Evolutionary conservation across 2,113 vertebrate genomes (phyloP).

Genomic region (Jaculus jaculus): DNA sequence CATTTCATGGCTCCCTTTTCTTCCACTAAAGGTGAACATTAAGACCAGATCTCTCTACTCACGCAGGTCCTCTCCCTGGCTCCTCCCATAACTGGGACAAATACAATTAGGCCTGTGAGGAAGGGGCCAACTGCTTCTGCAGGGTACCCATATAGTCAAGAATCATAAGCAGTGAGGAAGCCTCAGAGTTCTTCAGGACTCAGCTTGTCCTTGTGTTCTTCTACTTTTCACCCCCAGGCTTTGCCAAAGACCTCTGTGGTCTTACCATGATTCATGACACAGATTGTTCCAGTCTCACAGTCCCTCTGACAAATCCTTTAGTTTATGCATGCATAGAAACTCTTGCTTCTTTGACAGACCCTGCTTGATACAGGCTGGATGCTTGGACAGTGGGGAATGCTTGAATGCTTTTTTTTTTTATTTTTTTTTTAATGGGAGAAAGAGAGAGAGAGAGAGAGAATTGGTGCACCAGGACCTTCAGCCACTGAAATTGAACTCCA

Average conservation of each 20-base stretch:
- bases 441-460: too few species aligned
- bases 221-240: neutral
- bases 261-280: neutral
- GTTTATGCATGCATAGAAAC: too few species aligned
- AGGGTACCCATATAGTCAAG: neutral
- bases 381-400: neutral
- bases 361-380: neutral
- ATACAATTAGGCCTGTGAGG: neutral
- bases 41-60: neutral
- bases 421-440: too few species aligned
- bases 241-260: neutral
- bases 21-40: neutral
- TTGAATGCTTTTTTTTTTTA: neutral
- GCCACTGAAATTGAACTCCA: too few species aligned
- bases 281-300: neutral
- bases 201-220: too few species aligned
- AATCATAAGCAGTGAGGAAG: neutral
- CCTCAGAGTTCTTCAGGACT: neutral
- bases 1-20: neutral
- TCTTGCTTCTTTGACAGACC: too few species aligned
- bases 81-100: neutral
- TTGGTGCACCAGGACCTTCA: too few species aligned
- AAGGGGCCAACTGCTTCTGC: neutral
- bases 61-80: neutral
- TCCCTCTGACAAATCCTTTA: neutral